A percentile compares a stretch with the other conserved stretches of the same genome.
phyloP scores from a whole-genome alignment of 2,888 invertebrate genomes.

The Drosophila pseudotalamancana region DNA sequence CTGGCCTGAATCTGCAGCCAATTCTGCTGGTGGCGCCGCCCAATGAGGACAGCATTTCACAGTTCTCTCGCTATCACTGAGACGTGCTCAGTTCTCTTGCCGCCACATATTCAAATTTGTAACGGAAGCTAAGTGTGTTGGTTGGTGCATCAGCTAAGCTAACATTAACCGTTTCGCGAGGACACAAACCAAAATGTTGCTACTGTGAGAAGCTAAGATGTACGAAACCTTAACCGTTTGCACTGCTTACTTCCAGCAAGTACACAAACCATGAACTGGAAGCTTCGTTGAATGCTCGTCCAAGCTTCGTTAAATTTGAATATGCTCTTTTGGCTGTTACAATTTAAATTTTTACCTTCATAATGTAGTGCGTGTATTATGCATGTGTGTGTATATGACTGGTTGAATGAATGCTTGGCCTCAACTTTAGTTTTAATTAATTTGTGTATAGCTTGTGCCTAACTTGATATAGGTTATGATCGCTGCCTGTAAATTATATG shows the following conservation, averaged over 20 bases:
- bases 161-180: conserved; percentile 2
- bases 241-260: conserved; percentile 11
- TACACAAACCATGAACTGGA: background rate
- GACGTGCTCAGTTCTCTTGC: conserved; percentile 11
- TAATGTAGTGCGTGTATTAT: conserved; percentile 17
- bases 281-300: background rate
- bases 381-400: conserved; percentile 14
- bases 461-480: conserved; percentile 44
- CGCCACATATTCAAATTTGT: conserved; percentile 26
- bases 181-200: background rate
- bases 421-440: conserved; percentile 52
- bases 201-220: background rate
- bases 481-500: conserved; percentile 71
- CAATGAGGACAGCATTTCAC: conserved; percentile 89
- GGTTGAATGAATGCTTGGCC: conserved; percentile 61
- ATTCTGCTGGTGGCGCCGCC: conserved; percentile 88
- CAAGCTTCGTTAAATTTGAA: conserved; percentile 34
- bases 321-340: conserved; percentile 46
- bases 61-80: conserved; percentile 87
- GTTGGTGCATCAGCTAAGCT: conserved; percentile 15
- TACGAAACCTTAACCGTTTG: conserved; percentile 1
- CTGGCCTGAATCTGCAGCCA: conserved; percentile 90
- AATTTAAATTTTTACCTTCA: conserved; percentile 18
- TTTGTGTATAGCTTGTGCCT: conserved; percentile 73
- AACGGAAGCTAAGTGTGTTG: background rate